Evolutionary conservation across 2,888 invertebrate species (phyloP), one percentile per base, ranked within the genome.

Genomic region (Callinectes sapidus): DNA sequence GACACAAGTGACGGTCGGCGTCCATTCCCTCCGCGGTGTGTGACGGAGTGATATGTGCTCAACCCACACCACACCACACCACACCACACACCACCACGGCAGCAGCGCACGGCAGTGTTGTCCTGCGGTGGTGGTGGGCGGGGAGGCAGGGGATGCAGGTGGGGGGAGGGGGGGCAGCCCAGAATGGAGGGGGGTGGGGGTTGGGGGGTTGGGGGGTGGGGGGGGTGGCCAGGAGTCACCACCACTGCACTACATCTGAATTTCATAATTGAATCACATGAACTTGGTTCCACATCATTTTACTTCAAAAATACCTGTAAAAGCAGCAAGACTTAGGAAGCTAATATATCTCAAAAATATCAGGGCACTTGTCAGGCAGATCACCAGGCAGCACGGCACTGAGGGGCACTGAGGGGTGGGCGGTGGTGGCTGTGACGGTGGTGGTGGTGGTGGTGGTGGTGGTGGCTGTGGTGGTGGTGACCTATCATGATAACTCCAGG

Each of bases 321-420:
- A 85, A 86, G 61, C 86, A 61, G 55, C 86, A 87, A 55, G 86
- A 86, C 86, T 91, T 91, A 61, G 39, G 55, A 87, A 61, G 77
- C 77, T 61, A 39, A 54, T 39, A 91, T 66, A 86, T 32, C 28
- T 87, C 86, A 81, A 91, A 87, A 32, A 61, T 28, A 81, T 54
- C 85, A 87, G 35, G 91, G 61, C 91, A 91, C 91, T 91, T 91
- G 55, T 35, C 91, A 91, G 91, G 66, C 86, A 91, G 91, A 87
- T 81, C 28, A 35, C 18, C 14, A 23, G 28, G 77, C 2, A 18
- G 81, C 2, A 5, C 39, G 48, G 48, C 48, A 48, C 48, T 48
- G 48, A 10, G 61, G 61, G 61, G n/a, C n/a, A 16, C 18, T 61
- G 61, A n/a, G n/a, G n/a, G n/a, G n/a, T n/a, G n/a, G n/a, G 61